phyloP scores from a whole-genome alignment of 2,797 vertebrate species.

The Chiloscyllium punctatum region DNA sequence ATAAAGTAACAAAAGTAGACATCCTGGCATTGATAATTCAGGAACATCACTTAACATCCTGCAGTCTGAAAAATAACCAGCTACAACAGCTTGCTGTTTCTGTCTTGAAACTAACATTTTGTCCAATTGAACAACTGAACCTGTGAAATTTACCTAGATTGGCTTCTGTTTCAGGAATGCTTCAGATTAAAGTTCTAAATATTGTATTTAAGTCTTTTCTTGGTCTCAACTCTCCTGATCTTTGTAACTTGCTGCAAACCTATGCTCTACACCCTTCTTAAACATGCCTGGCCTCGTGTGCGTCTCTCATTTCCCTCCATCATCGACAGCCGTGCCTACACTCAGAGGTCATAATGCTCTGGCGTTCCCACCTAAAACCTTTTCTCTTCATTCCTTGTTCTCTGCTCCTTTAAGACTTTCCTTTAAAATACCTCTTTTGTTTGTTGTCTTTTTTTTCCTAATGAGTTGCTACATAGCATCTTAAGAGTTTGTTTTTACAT shows the following conservation, averaged over 20 bases:
- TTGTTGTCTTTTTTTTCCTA: background rate
- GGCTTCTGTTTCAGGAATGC: background rate
- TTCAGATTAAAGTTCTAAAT: background rate
- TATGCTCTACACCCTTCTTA: background rate
- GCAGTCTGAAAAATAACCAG: too few relatives aligned
- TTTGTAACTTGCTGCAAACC: background rate
- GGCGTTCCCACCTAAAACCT: background rate
- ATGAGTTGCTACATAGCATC: background rate
- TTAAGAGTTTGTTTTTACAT: background rate
- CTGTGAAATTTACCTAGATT: background rate
- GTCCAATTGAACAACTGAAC: background rate
- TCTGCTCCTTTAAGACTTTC: background rate
- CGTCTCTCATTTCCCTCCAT: background rate
- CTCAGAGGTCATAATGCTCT: background rate
- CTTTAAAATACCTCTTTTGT: background rate
- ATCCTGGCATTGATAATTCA: too few relatives aligned
- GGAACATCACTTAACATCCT: too few relatives aligned
- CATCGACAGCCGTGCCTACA: background rate
- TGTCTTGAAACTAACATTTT: too few relatives aligned
- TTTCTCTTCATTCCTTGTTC: background rate
- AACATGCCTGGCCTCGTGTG: background rate
- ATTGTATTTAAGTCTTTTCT: background rate
- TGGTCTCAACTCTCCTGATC: background rate
- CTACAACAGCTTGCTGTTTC: too few relatives aligned
- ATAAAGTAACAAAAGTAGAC: too few relatives aligned